Percentiles rank a stretch among this genome's conserved stretches.
Conservation (phyloP, 2,888 invertebrate genomes). For the Bruchidius siliquastri region DNA sequence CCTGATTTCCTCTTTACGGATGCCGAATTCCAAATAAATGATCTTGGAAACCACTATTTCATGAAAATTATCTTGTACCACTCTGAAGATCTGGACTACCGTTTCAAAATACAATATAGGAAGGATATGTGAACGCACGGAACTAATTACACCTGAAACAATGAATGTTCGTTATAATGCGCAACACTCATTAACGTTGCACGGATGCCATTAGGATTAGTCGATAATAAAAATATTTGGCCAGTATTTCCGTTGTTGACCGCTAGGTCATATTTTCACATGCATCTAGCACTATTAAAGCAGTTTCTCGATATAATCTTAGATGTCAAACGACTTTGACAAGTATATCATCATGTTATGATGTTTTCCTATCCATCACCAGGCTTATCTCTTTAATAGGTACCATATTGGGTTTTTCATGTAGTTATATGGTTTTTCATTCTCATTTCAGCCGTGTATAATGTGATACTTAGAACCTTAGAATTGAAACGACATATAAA, state of each 20-base stretch:
- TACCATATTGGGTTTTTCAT: no score
- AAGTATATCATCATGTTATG: no score
- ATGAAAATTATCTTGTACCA: background rate
- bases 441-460: no score
- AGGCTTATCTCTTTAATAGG: no score
- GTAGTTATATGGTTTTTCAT: no score
- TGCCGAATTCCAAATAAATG: background rate
- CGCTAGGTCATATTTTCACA: background rate
- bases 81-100: background rate
- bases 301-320: no score
- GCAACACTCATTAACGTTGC: background rate
- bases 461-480: no score
- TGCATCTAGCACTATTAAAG: no score
- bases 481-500: no score
- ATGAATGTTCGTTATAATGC: background rate
- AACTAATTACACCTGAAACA: background rate
- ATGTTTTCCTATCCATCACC: no score
- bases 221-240: background rate
- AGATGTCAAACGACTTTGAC: no score
- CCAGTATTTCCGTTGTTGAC: background rate
- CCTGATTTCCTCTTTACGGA: no score
- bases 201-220: background rate
- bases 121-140: background rate
- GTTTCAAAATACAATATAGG: background rate
- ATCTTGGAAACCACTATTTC: background rate